phyloP scores from a whole-genome alignment of 2,797 vertebrate genomes.

The Amphiprion clarkii region DNA sequence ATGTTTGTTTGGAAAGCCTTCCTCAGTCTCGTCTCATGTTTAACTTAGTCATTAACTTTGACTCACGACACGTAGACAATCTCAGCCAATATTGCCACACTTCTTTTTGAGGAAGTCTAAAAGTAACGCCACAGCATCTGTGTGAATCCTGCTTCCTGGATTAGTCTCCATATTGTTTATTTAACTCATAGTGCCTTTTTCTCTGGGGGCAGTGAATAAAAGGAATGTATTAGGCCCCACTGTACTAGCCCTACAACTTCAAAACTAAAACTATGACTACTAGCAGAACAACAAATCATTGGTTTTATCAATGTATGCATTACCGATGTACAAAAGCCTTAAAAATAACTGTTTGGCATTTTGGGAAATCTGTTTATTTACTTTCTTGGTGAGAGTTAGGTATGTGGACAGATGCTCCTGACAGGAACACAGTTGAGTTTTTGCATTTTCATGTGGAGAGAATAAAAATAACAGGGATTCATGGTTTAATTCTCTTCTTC shows the following conservation, averaged over 20 bases:
- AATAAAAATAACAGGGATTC: too few species aligned
- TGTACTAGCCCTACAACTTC: neutral
- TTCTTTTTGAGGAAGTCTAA: slow-evolving; percentile 47
- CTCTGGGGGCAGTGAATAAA: too few species aligned
- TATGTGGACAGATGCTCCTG: too few species aligned
- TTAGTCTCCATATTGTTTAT: neutral
- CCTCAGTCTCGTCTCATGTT: slow-evolving; percentile 43
- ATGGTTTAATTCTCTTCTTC: too few species aligned
- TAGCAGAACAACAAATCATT: neutral
- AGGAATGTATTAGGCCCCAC: too few species aligned
- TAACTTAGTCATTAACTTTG: slow-evolving; percentile 49
- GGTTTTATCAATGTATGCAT: neutral
- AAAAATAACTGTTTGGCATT: neutral
- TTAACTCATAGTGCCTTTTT: neutral
- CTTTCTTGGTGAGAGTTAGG: too few species aligned
- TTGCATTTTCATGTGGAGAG: too few species aligned
- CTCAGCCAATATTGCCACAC: slow-evolving; percentile 36
- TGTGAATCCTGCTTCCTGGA: slow-evolving; percentile 9
- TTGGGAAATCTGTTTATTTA: neutral
- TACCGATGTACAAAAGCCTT: neutral
- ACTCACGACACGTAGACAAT: slow-evolving; percentile 42
- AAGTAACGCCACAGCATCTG: neutral
- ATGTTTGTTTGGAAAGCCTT: slow-evolving; percentile 35
- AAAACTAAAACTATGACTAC: too few species aligned
- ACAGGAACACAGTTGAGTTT: too few species aligned